Evolutionary conservation across 1,140 invertebrate species (phyloP), one percentile per base, ranked within the genome.

Genomic region (Monochamus saltuarius): DNA sequence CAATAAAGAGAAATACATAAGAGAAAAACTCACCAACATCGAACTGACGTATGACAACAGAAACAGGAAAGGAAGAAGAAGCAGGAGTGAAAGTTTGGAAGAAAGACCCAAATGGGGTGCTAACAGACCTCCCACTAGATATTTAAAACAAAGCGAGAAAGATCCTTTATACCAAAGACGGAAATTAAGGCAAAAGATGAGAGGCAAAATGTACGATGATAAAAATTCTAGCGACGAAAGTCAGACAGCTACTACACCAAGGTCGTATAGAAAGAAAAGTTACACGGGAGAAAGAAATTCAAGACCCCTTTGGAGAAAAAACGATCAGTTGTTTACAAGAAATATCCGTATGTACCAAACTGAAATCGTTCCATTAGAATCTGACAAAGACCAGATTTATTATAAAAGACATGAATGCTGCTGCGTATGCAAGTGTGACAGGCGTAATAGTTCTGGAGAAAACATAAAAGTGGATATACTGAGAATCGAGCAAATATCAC

Each of bases 101-200:
- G 85, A 80, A 63, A 78, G 84, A 56, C 86, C 86, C 0, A 85
- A 86, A 69, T 87, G 85, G 86, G 85, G 85, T 19, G 84, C 82
- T 0, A 87, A 86, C 67, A 81, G 85, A 65, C 87, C 87, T 50
- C 84, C 82, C 35, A 88, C 84, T 9, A 83, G 87, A 62, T 90
- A 89, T 69, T 80, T 88, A 62, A 89, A 89, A 61, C 87, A 89
- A 76, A 89, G 87, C 65, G 88, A 89, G 71, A 88, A 89, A 70
- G 87, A 89, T 77, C 85, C 85, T 14, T 83, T 87, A 71, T 89
- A 89, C 72, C 84, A 85, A 75, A 82, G 85, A 64, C 68, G 87
- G 65, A 84, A 85, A 76, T 69, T 86, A 51, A 77, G 84, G 37
- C 80, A 83, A 68, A 81, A 83, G 70, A 75, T 78, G 55, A 75